Base-by-base conservation (phyloP, 2,888 invertebrate species). In the Drosophila testacea region DNA sequence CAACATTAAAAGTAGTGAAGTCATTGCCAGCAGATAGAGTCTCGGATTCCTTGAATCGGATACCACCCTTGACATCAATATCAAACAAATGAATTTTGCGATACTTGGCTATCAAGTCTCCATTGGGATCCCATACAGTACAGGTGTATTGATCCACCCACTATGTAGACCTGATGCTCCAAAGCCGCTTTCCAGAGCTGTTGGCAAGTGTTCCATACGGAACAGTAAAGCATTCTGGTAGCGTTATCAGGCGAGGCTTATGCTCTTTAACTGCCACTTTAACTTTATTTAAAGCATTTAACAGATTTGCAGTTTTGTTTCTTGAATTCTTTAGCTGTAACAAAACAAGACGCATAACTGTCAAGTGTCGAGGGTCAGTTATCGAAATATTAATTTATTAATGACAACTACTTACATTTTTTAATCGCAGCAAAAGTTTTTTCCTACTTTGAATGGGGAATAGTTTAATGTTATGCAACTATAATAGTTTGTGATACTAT, bases 51-150 rank as follows among this genome's bases (percentile, higher is more conserved):
- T 96, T 96, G 91, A 99, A 98, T 0, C 95, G 95, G n/a, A 98
- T 96, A 90, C 97, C 96, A 42, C 96, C 96, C 55, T 98, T 98
- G 56, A 99, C 96, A 91, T 98, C 97, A 83, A 99, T 98, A 92
- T 99, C 98, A 92, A 99, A 99, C 50, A 99, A 94, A 92, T 99
- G 99, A 91, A 98, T 94, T 94, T 99, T 99, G 70, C 98, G 94
- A 90, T 97, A 96, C 87, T 95, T 96, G 0, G 96, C 96, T 52
- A 98, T 92, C 50, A 98, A 90, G 65, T 95, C 93, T 11, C 99
- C 99, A 27, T 93, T 92, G 0, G 95, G 95, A 87, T 95, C 95
- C 96, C 96, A 98, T 1, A 98, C 95, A 0, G 97, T 96, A 85
- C 97, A 97, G 0, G 98, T 98, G 92, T 81, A 98, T 95, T 0